A percentile compares a stretch with the other conserved stretches of the same genome.
phyloP scores from a whole-genome alignment of 2,113 vertebrate genomes.

The Datnioides undecimradiatus region DNA sequence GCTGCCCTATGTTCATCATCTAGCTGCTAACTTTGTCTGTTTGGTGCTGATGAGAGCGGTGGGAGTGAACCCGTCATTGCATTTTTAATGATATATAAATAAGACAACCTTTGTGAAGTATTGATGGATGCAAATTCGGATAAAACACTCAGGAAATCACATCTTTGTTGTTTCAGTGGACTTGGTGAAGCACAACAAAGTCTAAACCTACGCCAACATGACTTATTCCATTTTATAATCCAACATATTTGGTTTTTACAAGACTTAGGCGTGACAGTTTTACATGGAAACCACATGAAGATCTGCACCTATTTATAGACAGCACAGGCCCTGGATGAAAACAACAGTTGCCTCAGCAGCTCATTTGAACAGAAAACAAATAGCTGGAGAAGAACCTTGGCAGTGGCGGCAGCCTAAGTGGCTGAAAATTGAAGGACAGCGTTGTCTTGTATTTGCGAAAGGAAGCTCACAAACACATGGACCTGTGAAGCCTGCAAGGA shows the following conservation, averaged over 20 bases:
- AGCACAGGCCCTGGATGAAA: conserved; percentile 27
- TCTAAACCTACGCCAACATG: conserved; percentile 21
- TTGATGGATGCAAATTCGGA: not conserved
- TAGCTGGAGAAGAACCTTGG: conserved; percentile 27
- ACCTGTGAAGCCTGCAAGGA: no score
- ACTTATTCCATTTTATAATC: conserved; percentile 25
- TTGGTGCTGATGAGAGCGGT: no score
- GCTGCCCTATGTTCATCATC: not conserved
- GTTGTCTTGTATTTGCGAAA: not conserved
- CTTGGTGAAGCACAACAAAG: conserved; percentile 7
- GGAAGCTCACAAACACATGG: not conserved
- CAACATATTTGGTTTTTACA: conserved; percentile 53
- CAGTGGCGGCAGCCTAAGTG: not conserved
- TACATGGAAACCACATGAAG: conserved; percentile 66
- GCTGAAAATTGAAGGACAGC: not conserved
- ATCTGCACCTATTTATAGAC: conserved; percentile 59
- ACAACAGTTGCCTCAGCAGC: conserved; percentile 41
- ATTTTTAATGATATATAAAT: not conserved
- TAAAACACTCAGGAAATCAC: not conserved
- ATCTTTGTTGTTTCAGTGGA: conserved; percentile 20
- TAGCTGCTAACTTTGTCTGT: no score
- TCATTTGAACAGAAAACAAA: conserved; percentile 42
- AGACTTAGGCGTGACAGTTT: conserved; percentile 57
- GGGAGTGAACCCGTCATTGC: no score
- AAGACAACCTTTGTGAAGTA: not conserved